Base-by-base conservation (phyloP, 2,113 vertebrate species). In the Megaceryle torquata region DNA sequence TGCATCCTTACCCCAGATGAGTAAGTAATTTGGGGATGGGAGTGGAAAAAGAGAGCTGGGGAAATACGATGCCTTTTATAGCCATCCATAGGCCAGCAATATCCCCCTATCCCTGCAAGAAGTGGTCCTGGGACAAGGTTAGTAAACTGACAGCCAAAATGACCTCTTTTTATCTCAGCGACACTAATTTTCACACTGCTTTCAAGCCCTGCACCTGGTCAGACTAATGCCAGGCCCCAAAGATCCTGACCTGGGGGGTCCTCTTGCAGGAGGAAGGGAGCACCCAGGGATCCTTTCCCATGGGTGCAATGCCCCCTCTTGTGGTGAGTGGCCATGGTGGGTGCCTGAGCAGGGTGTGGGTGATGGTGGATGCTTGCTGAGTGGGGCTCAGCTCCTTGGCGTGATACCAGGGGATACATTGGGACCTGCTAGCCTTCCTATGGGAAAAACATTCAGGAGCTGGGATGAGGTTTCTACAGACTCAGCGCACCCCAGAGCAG, bases 371-470 rank as follows among this genome's bases (percentile, higher is more conserved):
- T 48, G 56, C 76, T 9, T 6, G 0, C 19, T 0, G n/a, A 22
- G 19, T 0, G 2, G n/a, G 35, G 7, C 29, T 76, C 5, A 0
- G 54, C 54, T 44, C 22, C 54, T 29, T 0, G 33, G 46, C n/a
- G 13, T 44, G 43, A 0, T 22, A 10, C 24, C 0, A 0, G 63
- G 13, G 17, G 1, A 0, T 29, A 17, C 2, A 0, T 1, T 31
- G 35, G 15, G 8, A 51, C 43, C n/a, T 1, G 1, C 70, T 53
- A 33, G 24, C 68, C 11, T 4, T 37, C 18, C 54, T 6, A 0
- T 6, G 31, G 29, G 22, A 3, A 41, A 31, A 15, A 10, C 2
- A 0, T 10, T 11, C 25, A 9, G 3, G 12, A 9, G 15, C 26
- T 15, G 54, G 33, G 26, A 16, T 57, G 43, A 51, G 15, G 2